phyloP scores from a whole-genome alignment of 2,888 invertebrate species.

The Merodon equestris region DNA sequence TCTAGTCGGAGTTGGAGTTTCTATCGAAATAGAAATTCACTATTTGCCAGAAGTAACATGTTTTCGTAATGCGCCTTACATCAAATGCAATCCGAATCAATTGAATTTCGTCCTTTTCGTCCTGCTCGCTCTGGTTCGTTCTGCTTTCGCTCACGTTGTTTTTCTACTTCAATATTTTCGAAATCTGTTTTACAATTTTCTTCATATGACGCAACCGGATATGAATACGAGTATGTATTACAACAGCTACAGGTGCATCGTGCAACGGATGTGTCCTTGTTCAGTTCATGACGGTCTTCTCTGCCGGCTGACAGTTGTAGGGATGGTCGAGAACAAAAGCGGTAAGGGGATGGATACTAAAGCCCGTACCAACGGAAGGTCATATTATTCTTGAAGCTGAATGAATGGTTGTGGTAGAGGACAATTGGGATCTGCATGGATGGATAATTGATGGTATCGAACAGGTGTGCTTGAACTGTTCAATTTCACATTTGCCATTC shows the following conservation, averaged over 20 bases:
- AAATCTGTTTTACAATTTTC: conserved; percentile 47
- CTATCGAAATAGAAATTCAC: conserved; percentile 19
- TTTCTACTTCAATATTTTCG: conserved; percentile 24
- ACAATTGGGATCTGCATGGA: conserved; percentile 33
- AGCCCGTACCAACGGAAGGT: too few species aligned
- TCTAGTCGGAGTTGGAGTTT: too few species aligned
- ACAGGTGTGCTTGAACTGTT: conserved; percentile 61
- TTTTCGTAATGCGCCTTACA: conserved; percentile 55
- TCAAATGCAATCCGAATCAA: conserved; percentile 60
- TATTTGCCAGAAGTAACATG: conserved; percentile 44
- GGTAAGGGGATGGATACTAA: too few species aligned
- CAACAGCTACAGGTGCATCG: conserved; percentile 47
- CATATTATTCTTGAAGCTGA: conserved; percentile 29
- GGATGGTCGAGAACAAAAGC: too few species aligned
- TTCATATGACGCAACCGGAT: conserved; percentile 24
- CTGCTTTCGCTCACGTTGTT: background rate
- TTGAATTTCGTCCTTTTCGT: conserved; percentile 27
- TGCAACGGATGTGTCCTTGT: conserved; percentile 23
- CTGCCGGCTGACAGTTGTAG: too few species aligned
- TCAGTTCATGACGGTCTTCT: conserved; percentile 15
- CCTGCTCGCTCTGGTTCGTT: background rate
- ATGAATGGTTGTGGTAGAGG: background rate
- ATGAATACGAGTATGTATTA: conserved; percentile 32
- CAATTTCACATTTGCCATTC: conserved; percentile 46
- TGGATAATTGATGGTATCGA: conserved; percentile 57